A percentile compares a stretch with the other conserved stretches of the same genome.
phyloP scores from a whole-genome alignment of 2,113 vertebrate genomes.

The Cyanistes caeruleus region DNA sequence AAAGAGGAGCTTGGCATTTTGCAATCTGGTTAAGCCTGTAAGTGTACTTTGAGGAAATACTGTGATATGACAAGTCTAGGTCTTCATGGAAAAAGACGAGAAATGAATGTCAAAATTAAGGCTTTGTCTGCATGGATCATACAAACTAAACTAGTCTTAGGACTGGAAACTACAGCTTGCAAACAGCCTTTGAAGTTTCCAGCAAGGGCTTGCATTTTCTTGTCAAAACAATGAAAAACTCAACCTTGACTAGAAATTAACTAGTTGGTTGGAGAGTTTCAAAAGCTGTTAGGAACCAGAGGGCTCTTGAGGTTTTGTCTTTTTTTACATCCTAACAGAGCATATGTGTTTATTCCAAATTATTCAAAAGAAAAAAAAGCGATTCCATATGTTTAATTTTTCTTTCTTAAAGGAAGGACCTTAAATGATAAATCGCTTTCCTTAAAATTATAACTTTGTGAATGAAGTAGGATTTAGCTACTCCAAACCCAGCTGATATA shows the following conservation, averaged over 20 bases:
- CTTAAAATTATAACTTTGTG: conserved; percentile 28
- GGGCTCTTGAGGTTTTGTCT: background rate
- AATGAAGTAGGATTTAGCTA: conserved; percentile 17
- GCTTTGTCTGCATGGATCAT: conserved; percentile 56
- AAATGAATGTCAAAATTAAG: conserved; percentile 5
- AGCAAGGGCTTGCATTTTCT: conserved; percentile 22
- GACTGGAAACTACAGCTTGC: conserved; percentile 50
- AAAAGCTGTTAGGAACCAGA: conserved; percentile 1
- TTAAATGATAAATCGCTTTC: conserved; percentile 20
- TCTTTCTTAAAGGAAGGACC: conserved; percentile 16
- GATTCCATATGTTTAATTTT: background rate
- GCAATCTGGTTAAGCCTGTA: conserved; percentile 2
- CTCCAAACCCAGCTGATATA: background rate
- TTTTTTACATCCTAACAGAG: background rate
- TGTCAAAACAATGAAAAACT: conserved; percentile 5
- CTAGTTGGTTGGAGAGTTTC: background rate
- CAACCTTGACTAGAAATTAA: background rate
- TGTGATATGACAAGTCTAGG: conserved; percentile 36
- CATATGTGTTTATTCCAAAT: background rate
- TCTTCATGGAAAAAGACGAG: background rate
- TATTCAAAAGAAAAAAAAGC: background rate
- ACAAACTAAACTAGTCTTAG: background rate
- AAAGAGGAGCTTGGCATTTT: conserved; percentile 6
- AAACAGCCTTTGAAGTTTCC: conserved; percentile 37
- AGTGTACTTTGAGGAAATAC: conserved; percentile 58